These are phyloP conservation scores for Dallia pectoralis DNA, from an alignment of 2,797 vertebrate species.

Conservation along the genomic window DNA sequence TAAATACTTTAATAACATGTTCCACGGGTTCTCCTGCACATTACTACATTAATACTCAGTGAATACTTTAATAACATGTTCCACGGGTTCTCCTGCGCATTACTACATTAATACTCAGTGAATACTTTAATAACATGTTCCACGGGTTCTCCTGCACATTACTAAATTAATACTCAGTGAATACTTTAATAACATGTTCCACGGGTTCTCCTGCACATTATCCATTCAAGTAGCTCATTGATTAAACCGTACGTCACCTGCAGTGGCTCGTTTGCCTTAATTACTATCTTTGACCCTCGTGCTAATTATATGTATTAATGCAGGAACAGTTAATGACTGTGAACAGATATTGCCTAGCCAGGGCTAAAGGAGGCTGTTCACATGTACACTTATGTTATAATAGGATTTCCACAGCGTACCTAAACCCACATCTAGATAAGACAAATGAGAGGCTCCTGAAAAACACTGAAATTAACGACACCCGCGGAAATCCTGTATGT, in stretches of 20 bases:
- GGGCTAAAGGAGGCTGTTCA: constrained; percentile 66
- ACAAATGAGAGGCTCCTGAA: constrained; percentile 50
- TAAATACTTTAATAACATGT: not conserved
- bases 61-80: too few species aligned
- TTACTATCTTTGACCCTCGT: constrained; percentile 62
- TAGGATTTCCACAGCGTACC: constrained; percentile 72
- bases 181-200: too few species aligned
- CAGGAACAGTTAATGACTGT: constrained; percentile 60
- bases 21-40: not conserved
- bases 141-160: not conserved
- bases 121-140: not conserved
- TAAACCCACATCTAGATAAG: constrained; percentile 74
- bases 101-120: too few species aligned
- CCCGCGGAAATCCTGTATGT: not conserved
- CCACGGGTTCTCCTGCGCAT: too few species aligned
- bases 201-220: too few species aligned
- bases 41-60: too few species aligned
- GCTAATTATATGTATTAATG: constrained; percentile 69
- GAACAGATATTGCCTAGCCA: constrained; percentile 53
- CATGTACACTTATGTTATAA: constrained; percentile 62
- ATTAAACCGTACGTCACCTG: constrained; percentile 40
- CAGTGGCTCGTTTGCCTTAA: constrained; percentile 36
- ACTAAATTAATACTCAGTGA: too few species aligned
- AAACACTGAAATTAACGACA: not conserved
- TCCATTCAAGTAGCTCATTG: constrained; percentile 30